These are phyloP conservation scores for Furnarius figulus DNA, from an alignment of 2,113 vertebrate genomes.

Conservation along the genomic window DNA sequence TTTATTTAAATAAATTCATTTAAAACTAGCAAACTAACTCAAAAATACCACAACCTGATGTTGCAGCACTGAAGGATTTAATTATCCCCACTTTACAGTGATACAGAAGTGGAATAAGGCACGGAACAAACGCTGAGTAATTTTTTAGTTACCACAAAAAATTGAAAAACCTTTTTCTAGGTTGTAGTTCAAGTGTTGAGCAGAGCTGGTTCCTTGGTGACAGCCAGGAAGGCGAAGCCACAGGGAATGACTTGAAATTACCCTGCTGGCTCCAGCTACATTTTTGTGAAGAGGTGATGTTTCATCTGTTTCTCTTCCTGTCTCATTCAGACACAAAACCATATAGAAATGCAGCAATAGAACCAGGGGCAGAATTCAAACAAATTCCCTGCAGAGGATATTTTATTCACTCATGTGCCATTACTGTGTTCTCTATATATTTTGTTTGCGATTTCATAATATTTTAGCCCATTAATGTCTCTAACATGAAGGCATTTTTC, in stretches of 20 bases:
- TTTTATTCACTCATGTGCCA: not conserved
- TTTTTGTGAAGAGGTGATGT: not conserved
- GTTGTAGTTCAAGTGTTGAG: not conserved
- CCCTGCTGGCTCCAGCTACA: not conserved
- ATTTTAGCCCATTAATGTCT: not conserved
- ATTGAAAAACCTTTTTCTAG: not conserved
- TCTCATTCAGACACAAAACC: not conserved
- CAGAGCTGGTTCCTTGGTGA: not conserved
- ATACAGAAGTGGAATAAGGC: not conserved
- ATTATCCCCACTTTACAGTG: not conserved
- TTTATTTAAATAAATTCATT: not conserved
- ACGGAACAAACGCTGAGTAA: not conserved
- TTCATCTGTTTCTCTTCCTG: not conserved
- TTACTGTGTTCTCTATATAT: not conserved
- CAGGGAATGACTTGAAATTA: not conserved
- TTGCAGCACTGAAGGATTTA: not conserved
- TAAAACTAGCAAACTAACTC: not conserved
- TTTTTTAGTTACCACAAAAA: not conserved
- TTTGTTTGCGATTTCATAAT: not conserved
- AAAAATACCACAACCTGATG: not conserved
- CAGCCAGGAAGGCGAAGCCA: not conserved
- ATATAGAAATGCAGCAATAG: not conserved
- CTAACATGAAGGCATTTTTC: not conserved
- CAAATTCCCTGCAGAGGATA: not conserved
- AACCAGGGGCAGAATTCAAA: not conserved